Percentiles rank a stretch among this genome's conserved stretches.
Conservation (phyloP, 2,888 invertebrate genomes). For the Oithona nana region DNA sequence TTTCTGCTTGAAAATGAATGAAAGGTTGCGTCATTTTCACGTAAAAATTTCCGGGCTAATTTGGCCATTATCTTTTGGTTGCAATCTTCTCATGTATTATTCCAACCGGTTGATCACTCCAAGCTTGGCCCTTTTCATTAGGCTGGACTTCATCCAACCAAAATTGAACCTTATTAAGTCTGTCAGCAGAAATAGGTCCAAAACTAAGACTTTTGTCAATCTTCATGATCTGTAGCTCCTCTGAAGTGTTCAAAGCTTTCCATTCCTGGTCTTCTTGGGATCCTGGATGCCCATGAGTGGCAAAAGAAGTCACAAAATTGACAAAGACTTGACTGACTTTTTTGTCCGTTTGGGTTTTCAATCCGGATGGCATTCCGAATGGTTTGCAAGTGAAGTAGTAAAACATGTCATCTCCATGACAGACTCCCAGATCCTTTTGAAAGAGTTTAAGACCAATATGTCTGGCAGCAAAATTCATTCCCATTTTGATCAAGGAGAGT, state of each 20-base stretch:
- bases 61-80: no score
- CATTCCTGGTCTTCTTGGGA: not conserved
- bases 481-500: not conserved
- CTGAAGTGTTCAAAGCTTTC: not conserved
- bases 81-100: no score
- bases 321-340: not conserved
- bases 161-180: not conserved
- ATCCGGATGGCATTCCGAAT: not conserved
- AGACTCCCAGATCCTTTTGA: conserved; percentile 1
- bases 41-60: no score
- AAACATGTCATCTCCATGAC: conserved; percentile 14
- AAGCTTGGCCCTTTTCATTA: not conserved
- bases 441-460: not conserved
- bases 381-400: not conserved
- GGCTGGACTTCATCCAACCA: not conserved
- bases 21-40: no score
- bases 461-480: not conserved
- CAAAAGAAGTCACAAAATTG: not conserved
- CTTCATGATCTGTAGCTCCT: not conserved
- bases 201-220: not conserved
- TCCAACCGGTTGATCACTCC: no score
- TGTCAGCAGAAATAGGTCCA: not conserved
- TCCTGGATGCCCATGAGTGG: not conserved
- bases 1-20: no score
- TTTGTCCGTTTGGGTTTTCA: not conserved